Conservation (phyloP, 2,797 vertebrate genomes). For the Myotis findleyi region DNA sequence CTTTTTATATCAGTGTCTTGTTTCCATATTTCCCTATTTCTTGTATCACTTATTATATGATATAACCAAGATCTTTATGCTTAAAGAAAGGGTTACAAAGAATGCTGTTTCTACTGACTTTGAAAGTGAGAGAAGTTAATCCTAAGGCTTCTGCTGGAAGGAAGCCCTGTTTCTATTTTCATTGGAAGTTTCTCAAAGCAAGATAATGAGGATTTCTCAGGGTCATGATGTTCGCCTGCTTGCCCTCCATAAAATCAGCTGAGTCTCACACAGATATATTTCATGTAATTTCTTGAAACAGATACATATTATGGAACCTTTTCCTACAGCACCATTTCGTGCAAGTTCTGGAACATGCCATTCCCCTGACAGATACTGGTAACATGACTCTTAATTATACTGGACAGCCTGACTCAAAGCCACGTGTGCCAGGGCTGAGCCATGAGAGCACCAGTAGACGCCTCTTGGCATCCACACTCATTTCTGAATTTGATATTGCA, state of each 20-base stretch:
- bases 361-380: neutral
- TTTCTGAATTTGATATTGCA: constrained; percentile 41
- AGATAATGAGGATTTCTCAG: constrained; percentile 12
- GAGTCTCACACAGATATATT: constrained; percentile 18
- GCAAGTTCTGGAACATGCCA: neutral
- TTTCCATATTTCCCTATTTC: constrained; percentile 28
- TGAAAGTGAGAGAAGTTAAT: constrained; percentile 5
- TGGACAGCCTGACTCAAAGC: neutral
- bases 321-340: constrained; percentile 7
- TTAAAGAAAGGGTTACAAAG: neutral
- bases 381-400: neutral
- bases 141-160: constrained; percentile 30
- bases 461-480: neutral
- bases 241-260: neutral
- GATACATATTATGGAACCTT: neutral
- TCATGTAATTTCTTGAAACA: neutral
- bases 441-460: neutral
- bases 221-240: neutral
- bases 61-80: constrained; percentile 16
- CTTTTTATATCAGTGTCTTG: constrained; percentile 34
- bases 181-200: constrained; percentile 29
- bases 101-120: constrained; percentile 23
- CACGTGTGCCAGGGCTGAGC: neutral
- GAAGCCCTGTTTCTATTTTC: constrained; percentile 48
- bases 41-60: neutral